A percentile compares a stretch with the other conserved stretches of the same genome.
Conservation (phyloP, 2,113 vertebrate genomes). For the Trematocara unimaculatum region DNA sequence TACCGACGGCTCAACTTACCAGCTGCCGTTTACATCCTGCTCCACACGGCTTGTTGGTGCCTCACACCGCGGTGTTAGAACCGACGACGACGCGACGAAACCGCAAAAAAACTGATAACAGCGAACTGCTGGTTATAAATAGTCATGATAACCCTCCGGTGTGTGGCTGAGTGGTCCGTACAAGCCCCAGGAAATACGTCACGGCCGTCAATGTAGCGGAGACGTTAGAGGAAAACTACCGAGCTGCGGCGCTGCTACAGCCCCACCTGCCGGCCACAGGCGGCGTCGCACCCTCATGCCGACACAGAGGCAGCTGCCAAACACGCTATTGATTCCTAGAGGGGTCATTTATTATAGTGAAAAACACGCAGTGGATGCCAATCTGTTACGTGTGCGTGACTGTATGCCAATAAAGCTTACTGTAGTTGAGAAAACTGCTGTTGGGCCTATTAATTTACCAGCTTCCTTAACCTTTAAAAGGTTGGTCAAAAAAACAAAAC, state of each 20-base stretch:
- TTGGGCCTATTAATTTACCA: not conserved
- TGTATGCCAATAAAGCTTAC: not conserved
- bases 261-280: slow-evolving; percentile 19
- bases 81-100: slow-evolving; percentile 29
- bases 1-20: slow-evolving; percentile 54
- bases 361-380: not conserved
- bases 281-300: not conserved
- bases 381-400: not conserved
- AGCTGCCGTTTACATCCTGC: slow-evolving; percentile 58
- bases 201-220: slow-evolving; percentile 44
- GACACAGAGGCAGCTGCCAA: not conserved
- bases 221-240: slow-evolving; percentile 30
- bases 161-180: slow-evolving; percentile 57
- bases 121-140: slow-evolving; percentile 57
- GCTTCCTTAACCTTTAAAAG: not conserved
- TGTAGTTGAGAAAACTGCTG: not conserved
- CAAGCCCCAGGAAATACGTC: slow-evolving; percentile 80
- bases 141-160: slow-evolving; percentile 63
- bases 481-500: not conserved
- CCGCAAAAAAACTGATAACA: slow-evolving; percentile 19
- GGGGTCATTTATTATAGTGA: not conserved
- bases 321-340: not conserved
- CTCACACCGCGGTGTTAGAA: slow-evolving; percentile 29
- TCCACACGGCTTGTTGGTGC: slow-evolving; percentile 8
- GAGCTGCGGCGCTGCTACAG: slow-evolving; percentile 18